phyloP scores from a whole-genome alignment of 2,113 vertebrate genomes.

The Calypte anna region DNA sequence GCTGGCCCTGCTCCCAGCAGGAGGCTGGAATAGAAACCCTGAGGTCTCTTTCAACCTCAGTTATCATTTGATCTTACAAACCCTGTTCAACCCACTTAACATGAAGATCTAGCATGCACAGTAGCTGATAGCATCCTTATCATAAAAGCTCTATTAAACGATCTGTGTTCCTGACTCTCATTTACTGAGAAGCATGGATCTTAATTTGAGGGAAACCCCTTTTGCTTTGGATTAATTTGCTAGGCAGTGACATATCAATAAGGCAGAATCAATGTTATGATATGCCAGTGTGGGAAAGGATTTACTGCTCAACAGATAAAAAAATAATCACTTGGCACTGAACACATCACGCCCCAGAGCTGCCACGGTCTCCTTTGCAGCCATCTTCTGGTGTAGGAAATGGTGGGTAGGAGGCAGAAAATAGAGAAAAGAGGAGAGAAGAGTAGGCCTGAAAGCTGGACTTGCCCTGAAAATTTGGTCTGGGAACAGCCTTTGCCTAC shows the following conservation, averaged over 20 bases:
- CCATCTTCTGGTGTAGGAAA: background rate
- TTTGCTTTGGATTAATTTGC: background rate
- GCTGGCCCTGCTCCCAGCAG: background rate
- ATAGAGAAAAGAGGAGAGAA: background rate
- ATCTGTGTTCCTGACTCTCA: background rate
- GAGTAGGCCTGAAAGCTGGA: background rate
- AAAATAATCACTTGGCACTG: background rate
- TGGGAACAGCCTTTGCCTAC: background rate
- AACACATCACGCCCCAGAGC: background rate
- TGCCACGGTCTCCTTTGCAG: background rate
- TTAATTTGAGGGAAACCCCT: background rate
- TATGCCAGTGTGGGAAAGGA: background rate
- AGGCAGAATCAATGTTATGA: background rate
- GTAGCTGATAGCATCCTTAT: background rate
- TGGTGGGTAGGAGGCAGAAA: background rate
- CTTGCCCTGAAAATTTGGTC: background rate
- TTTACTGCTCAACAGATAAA: slow-evolving; percentile 11
- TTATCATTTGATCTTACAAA: background rate
- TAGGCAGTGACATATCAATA: background rate
- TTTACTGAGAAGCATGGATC: background rate
- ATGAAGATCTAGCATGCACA: background rate
- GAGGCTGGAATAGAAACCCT: background rate
- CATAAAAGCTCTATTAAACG: background rate
- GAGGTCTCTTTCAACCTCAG: background rate
- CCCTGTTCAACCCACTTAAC: background rate